Evolutionary conservation across 2,113 vertebrate genomes (phyloP).

Genomic region (Pitta sordida): DNA sequence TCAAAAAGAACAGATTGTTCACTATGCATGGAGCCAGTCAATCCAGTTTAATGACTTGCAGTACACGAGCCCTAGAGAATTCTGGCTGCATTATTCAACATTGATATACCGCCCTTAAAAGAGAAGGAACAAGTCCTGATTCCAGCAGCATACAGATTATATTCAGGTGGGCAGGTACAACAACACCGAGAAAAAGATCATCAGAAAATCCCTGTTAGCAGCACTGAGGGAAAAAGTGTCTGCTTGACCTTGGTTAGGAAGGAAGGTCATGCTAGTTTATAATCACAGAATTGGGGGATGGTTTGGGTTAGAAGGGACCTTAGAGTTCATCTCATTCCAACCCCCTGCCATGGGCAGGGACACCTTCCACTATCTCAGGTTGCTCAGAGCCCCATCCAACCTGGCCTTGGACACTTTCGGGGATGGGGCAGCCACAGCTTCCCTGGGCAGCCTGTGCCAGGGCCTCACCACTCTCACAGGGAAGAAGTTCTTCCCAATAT

Average conservation of each 20-base stretch:
- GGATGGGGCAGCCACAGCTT: neutral
- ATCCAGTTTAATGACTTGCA: slow-evolving; percentile 9
- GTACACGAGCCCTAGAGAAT: neutral
- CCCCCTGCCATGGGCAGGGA: neutral
- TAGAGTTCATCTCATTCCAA: accelerated
- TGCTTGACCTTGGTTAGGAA: neutral
- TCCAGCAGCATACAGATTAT: neutral
- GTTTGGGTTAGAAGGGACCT: neutral
- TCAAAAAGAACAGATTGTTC: neutral
- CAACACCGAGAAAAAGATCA: neutral
- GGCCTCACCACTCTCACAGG: neutral
- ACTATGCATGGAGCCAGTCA: neutral
- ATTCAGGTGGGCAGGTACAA: neutral
- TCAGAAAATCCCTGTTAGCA: neutral
- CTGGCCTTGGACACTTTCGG: accelerated
- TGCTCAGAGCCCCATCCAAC: neutral
- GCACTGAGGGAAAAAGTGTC: neutral
- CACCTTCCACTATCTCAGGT: accelerated
- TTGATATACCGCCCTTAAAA: neutral
- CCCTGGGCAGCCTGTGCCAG: neutral
- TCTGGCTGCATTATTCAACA: neutral
- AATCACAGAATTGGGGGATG: neutral
- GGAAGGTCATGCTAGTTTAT: neutral
- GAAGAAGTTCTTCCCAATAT: accelerated
- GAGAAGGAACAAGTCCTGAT: neutral